Evolutionary conservation across 2,797 vertebrate species (phyloP).

Genomic region (Orientallactaga sibirica): DNA sequence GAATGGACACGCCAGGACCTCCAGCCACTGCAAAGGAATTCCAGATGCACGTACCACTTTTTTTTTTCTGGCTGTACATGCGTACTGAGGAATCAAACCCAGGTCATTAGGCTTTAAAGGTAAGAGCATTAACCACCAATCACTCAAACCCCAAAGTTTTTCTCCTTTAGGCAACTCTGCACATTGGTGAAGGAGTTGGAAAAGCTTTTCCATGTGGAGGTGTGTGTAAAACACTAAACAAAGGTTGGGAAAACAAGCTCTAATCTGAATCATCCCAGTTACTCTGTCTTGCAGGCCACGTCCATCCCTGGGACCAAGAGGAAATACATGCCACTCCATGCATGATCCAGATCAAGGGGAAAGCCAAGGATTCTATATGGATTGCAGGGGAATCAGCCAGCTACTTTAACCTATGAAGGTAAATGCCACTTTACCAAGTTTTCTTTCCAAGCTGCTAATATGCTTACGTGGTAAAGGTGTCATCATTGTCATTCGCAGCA

Average conservation of each 20-base stretch:
- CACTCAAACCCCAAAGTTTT: too few species aligned
- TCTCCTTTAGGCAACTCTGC: background rate
- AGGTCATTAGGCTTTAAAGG: too few species aligned
- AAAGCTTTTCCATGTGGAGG: background rate
- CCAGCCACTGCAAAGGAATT: too few species aligned
- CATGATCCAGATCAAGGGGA: background rate
- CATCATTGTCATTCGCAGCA: background rate
- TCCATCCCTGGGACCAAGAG: background rate
- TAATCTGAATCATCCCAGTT: background rate
- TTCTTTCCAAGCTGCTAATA: constrained; percentile 48
- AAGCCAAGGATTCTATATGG: background rate
- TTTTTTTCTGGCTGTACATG: too few species aligned
- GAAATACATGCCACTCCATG: background rate
- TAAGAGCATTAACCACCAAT: too few species aligned
- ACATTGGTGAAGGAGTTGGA: background rate
- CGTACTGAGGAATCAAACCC: too few species aligned
- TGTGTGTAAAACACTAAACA: background rate
- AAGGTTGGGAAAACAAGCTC: background rate
- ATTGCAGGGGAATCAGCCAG: background rate
- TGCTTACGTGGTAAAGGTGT: constrained; percentile 73
- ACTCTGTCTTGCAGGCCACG: background rate
- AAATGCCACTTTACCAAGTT: background rate
- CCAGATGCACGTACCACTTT: too few species aligned
- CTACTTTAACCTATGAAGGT: constrained; percentile 7
- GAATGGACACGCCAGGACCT: too few species aligned